Evolutionary conservation across 2,797 vertebrate species (phyloP).

Genomic region (Tadarida brasiliensis): DNA sequence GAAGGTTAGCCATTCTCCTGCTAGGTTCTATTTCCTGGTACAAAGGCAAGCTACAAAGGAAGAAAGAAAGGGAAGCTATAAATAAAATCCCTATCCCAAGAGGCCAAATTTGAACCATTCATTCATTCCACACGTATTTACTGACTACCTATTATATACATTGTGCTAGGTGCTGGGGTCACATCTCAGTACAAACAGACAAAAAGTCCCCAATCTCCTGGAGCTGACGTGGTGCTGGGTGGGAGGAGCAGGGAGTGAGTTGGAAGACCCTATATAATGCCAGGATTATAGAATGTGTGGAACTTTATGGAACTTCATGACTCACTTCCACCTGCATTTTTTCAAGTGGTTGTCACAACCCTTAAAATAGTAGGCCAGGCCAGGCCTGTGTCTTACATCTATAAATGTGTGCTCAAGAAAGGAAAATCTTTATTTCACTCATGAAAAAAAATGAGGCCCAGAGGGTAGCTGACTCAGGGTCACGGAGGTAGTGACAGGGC

Average conservation of each 20-base stretch:
- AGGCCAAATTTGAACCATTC: neutral
- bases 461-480: neutral
- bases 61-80: neutral
- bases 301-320: neutral
- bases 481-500: neutral
- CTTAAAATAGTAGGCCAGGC: neutral
- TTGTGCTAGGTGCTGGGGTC: neutral
- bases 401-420: neutral
- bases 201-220: neutral
- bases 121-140: neutral
- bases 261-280: neutral
- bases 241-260: neutral
- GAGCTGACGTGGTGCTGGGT: neutral
- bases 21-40: too few relatives aligned
- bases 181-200: neutral
- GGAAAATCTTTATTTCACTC: neutral
- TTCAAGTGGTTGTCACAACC: neutral
- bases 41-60: too few relatives aligned
- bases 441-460: constrained; percentile 8
- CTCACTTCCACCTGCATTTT: neutral
- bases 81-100: neutral
- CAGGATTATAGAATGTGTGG: neutral
- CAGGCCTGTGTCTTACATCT: neutral
- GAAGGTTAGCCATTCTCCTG: too few relatives aligned
- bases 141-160: neutral